Conservation (phyloP, 1,140 invertebrate species). For the Tetramorium alpestre region DNA sequence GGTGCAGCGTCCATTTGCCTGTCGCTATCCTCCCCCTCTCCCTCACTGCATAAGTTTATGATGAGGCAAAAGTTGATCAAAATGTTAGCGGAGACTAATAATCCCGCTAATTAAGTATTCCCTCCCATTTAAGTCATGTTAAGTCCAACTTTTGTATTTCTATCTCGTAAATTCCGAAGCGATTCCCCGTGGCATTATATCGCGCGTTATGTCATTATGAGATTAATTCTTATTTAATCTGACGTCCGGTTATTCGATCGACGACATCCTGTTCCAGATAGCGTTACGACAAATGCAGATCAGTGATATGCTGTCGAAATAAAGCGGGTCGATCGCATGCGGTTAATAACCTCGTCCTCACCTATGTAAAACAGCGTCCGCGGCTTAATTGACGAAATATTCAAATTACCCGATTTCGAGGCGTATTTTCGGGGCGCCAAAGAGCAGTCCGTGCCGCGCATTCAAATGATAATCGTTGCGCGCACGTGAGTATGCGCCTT, state of each 20-base stretch:
- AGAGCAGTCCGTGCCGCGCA: slow-evolving; percentile 15
- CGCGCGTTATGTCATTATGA: not conserved
- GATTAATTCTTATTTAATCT: not conserved
- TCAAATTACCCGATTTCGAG: slow-evolving; percentile 73
- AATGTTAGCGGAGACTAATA: not conserved
- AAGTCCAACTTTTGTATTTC: not conserved
- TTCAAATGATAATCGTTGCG: slow-evolving; percentile 69
- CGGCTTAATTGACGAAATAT: slow-evolving; percentile 83
- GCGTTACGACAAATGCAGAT: slow-evolving; percentile 40
- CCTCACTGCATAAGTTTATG: not conserved
- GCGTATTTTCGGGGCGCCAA: not conserved
- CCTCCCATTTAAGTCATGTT: not conserved
- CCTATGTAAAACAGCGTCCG: slow-evolving; percentile 80
- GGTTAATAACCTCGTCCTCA: slow-evolving; percentile 79
- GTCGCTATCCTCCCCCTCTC: not conserved
- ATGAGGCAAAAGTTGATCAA: not conserved
- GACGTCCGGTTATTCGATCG: not conserved
- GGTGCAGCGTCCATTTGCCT: not conserved
- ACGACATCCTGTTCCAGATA: slow-evolving; percentile 18
- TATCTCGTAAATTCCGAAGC: not conserved
- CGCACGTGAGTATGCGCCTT: not conserved
- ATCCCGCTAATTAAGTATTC: not conserved
- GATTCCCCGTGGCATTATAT: not conserved
- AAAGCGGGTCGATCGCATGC: slow-evolving; percentile 39
- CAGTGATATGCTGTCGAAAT: slow-evolving; percentile 50